Conservation (phyloP, 2,113 vertebrate genomes). For the Vidua macroura region DNA sequence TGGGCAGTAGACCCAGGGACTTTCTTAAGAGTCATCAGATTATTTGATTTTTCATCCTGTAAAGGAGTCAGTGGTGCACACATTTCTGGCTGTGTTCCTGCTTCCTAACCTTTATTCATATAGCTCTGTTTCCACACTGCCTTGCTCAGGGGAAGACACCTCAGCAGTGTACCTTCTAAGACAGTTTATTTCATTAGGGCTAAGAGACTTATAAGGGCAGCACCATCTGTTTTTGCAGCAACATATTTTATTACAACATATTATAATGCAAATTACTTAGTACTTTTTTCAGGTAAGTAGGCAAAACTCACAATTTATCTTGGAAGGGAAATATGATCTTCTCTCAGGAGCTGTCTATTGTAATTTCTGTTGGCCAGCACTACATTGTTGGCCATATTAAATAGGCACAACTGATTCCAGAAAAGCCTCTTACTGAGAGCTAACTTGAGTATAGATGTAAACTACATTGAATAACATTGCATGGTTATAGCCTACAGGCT, state of each 20-base stretch:
- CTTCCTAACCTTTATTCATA: background rate
- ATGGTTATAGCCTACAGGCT: background rate
- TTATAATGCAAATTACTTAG: constrained; percentile 2
- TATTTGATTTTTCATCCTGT: background rate
- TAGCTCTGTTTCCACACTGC: background rate
- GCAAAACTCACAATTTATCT: background rate
- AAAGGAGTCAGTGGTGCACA: background rate
- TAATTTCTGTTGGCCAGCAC: background rate
- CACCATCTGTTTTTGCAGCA: constrained; percentile 34
- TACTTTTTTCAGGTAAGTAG: background rate
- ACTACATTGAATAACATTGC: background rate
- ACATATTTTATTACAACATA: background rate
- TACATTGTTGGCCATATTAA: background rate
- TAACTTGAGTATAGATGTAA: background rate
- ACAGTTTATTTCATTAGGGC: constrained; percentile 14
- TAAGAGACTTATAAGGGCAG: background rate
- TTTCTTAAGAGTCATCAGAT: background rate
- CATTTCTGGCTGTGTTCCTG: background rate
- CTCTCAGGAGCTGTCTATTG: background rate
- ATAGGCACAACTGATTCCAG: background rate
- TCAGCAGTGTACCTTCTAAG: background rate
- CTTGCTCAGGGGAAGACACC: background rate
- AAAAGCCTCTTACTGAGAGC: background rate
- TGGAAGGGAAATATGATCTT: background rate
- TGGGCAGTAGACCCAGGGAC: background rate